A percentile compares a stretch with the other conserved stretches of the same genome.
Evolutionary conservation across 2,797 vertebrate genomes (phyloP).

Genomic region (Eurystomus glaucurus): DNA sequence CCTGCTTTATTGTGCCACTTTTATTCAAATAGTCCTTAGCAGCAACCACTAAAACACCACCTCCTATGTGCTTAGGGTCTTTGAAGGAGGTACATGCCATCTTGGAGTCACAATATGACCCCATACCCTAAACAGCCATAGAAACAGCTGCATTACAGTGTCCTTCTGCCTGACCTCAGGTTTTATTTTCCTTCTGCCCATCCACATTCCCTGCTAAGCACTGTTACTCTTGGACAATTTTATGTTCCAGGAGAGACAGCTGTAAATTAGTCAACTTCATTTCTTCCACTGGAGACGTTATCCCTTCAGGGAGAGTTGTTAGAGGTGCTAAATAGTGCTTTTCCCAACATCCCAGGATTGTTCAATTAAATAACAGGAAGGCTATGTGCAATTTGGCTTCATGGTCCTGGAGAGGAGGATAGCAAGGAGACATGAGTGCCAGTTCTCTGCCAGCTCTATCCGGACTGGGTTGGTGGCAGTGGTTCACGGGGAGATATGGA

Average conservation of each 20-base stretch:
- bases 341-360: not conserved
- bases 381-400: not conserved
- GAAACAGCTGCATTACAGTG: not conserved
- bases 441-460: not conserved
- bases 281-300: not conserved
- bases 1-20: not conserved
- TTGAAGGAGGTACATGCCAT: not conserved
- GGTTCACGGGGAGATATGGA: not conserved
- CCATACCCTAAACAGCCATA: not conserved
- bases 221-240: not conserved
- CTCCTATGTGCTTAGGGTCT: not conserved
- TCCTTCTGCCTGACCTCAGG: not conserved
- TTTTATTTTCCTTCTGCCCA: not conserved
- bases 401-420: not conserved
- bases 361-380: not conserved
- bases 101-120: not conserved
- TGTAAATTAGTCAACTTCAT: not conserved
- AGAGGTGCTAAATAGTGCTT: not conserved
- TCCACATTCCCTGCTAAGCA: not conserved
- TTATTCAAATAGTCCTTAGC: not conserved
- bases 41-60: not conserved
- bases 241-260: not conserved
- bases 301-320: not conserved
- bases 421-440: not conserved
- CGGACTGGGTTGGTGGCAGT: not conserved